Conservation (phyloP, 2,113 vertebrate genomes). For the Numida meleagris region DNA sequence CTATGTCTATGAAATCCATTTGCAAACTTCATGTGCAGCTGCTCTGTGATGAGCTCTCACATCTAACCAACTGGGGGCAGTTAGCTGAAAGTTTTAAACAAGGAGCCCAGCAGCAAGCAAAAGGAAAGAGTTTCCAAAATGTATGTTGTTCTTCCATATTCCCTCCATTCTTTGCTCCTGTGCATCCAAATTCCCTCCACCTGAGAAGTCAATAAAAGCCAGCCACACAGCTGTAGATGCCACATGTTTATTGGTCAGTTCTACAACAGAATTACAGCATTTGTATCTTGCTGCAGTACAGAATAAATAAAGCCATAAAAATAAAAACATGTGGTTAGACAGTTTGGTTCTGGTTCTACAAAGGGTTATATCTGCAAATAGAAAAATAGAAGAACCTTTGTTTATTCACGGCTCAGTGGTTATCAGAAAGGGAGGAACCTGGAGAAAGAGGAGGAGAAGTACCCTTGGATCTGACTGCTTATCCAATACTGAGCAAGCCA, state of each 20-base stretch:
- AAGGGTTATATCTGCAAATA: constrained; percentile 37
- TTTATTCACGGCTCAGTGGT: constrained; percentile 71
- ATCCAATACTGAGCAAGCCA: neutral
- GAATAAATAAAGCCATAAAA: constrained; percentile 69
- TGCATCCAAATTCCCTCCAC: no score
- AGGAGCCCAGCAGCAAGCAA: neutral
- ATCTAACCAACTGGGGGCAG: rapidly evolving
- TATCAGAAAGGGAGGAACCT: constrained; percentile 37
- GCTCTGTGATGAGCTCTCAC: neutral
- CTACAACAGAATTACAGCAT: constrained; percentile 21
- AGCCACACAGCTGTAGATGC: neutral
- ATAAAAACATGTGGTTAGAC: constrained; percentile 53
- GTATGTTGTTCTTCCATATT: rapidly evolving
- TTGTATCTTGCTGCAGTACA: constrained; percentile 37
- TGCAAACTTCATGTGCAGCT: neutral
- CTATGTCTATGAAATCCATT: neutral
- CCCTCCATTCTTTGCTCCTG: neutral
- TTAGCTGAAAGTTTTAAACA: neutral
- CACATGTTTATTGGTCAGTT: constrained; percentile 58
- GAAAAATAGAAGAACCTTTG: constrained; percentile 63
- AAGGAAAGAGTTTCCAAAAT: neutral
- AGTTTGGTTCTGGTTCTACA: constrained; percentile 51
- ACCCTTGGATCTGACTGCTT: neutral
- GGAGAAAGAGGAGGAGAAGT: neutral
- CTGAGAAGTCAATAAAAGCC: neutral